Percentiles rank a stretch among this genome's conserved stretches.
These are phyloP conservation scores for Campylorhamphus procurvoides DNA, from an alignment of 2,113 vertebrate genomes.

Conservation along the genomic window DNA sequence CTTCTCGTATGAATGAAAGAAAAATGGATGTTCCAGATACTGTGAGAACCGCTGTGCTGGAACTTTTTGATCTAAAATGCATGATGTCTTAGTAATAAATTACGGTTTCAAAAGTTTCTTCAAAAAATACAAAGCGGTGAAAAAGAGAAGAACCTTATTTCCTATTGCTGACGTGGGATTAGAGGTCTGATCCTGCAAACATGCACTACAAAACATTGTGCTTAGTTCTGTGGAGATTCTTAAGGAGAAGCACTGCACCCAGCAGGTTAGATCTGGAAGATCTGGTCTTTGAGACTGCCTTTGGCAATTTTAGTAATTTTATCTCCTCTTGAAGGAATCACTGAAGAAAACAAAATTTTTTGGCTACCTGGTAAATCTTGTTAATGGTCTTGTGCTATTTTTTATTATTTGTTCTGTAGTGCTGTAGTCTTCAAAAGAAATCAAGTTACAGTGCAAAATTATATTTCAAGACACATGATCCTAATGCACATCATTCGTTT, in stretches of 20 bases:
- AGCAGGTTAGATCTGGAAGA: neutral
- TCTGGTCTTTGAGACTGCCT: neutral
- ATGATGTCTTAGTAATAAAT: neutral
- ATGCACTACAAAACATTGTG: neutral
- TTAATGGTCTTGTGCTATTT: neutral
- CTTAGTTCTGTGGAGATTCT: neutral
- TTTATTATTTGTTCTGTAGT: constrained; percentile 53
- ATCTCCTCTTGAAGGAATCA: neutral
- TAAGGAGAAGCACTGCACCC: neutral
- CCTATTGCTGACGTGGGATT: neutral
- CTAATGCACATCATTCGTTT: constrained; percentile 36
- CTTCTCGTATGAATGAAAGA: neutral
- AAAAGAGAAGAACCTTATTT: neutral
- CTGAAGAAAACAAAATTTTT: neutral
- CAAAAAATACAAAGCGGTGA: neutral
- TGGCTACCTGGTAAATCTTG: neutral
- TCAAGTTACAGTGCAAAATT: constrained; percentile 72
- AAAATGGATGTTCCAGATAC: neutral
- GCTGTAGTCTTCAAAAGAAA: constrained; percentile 34
- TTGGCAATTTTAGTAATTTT: neutral
- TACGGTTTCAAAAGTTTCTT: neutral
- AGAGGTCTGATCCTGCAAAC: neutral
- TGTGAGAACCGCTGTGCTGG: neutral
- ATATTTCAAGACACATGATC: constrained; percentile 60
- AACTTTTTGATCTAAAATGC: neutral